Conservation (phyloP, 2,888 invertebrate species). For the Leptopilina myrica region DNA sequence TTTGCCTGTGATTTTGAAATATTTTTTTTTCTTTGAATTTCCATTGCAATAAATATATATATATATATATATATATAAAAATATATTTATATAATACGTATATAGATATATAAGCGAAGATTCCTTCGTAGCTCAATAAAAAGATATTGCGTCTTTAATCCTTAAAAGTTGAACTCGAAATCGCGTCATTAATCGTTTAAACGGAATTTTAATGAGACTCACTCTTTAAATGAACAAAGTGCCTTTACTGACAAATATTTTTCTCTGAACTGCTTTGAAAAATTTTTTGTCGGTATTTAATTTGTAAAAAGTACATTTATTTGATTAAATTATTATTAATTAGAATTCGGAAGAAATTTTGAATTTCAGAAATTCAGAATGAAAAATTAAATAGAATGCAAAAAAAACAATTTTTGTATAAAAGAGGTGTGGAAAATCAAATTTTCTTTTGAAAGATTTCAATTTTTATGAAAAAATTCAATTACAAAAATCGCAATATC, state of each 20-base stretch:
- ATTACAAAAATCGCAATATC: neutral
- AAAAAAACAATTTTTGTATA: no score
- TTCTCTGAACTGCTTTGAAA: neutral
- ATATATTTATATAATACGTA: constrained; percentile 27
- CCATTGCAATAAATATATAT: constrained; percentile 12
- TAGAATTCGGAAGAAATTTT: no score
- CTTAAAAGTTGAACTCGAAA: constrained; percentile 10
- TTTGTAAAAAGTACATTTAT: neutral
- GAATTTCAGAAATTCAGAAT: no score
- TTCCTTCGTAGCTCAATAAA: constrained; percentile 37
- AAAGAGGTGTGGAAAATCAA: neutral
- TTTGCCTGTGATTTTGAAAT: neutral
- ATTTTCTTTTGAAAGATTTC: neutral
- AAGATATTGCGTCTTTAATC: constrained; percentile 33
- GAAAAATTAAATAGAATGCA: no score
- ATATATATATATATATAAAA: constrained; percentile 29
- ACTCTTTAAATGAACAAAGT: constrained; percentile 4
- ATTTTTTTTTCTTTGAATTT: constrained; percentile 9
- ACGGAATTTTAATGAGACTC: constrained; percentile 6
- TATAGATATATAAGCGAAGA: constrained; percentile 25
- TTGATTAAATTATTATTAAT: neutral
- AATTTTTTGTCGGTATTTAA: neutral
- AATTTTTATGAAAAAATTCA: constrained; percentile 6
- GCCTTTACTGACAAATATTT: neutral
- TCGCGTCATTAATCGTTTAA: constrained; percentile 19